Evolutionary conservation across 2,113 vertebrate species (phyloP).

Genomic region (Triplophysa siluroides): DNA sequence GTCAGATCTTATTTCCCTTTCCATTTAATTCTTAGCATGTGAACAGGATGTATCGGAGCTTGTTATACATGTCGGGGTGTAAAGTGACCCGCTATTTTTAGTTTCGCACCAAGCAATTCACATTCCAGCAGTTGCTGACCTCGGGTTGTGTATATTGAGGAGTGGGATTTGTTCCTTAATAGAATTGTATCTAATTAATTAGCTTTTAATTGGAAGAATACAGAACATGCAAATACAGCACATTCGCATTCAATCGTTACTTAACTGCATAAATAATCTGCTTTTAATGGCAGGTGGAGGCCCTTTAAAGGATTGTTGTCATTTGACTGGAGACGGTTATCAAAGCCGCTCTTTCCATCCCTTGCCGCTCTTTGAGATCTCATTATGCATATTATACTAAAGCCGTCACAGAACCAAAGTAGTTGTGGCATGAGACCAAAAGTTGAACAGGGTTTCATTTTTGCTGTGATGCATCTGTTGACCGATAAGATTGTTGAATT

Average conservation of each 20-base stretch:
- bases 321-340: constrained; percentile 41
- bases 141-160: constrained; percentile 77
- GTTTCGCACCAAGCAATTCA: constrained; percentile 65
- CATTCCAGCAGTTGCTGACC: constrained; percentile 71
- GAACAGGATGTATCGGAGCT: not conserved
- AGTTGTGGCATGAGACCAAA: too few species aligned
- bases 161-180: constrained; percentile 80
- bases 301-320: constrained; percentile 50
- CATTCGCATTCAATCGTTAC: constrained; percentile 68
- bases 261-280: constrained; percentile 64
- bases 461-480: too few species aligned
- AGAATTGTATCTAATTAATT: constrained; percentile 83
- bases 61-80: constrained; percentile 9
- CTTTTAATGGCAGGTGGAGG: constrained; percentile 60
- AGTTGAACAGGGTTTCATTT: too few species aligned
- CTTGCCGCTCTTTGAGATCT: not conserved
- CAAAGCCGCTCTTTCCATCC: not conserved
- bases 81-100: constrained; percentile 64
- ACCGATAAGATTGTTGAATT: too few species aligned
- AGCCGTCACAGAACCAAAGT: too few species aligned
- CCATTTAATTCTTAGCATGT: not conserved
- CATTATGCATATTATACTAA: not conserved
- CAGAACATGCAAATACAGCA: constrained; percentile 76
- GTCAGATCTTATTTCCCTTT: not conserved
- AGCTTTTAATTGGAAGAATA: constrained; percentile 79